Conservation (phyloP, 2,113 vertebrate species). For the Erythrocercus mccallii region DNA sequence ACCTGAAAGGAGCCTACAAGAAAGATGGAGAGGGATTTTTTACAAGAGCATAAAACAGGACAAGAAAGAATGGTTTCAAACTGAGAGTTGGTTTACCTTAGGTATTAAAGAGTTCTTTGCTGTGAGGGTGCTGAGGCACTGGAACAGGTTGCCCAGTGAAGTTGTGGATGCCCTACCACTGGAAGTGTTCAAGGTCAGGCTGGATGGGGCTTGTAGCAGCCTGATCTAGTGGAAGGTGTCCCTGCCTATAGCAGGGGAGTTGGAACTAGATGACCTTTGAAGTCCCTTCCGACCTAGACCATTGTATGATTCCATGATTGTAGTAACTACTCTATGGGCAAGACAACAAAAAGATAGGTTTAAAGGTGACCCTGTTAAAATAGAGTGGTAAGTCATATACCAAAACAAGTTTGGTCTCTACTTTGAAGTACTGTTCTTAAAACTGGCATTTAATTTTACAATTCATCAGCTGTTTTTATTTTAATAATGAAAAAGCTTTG, state of each 20-base stretch:
- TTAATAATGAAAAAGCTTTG: neutral
- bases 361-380: neutral
- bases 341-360: neutral
- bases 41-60: neutral
- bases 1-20: neutral
- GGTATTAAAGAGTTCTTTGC: neutral
- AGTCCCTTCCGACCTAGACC: neutral
- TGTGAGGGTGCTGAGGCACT: neutral
- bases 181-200: neutral
- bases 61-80: neutral
- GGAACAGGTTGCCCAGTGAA: neutral
- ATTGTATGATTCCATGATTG: neutral
- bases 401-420: neutral
- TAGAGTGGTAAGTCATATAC: neutral
- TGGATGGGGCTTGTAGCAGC: neutral
- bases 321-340: neutral
- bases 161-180: neutral
- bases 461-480: neutral
- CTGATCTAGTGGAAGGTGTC: neutral
- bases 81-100: neutral
- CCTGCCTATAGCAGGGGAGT: too few species aligned
- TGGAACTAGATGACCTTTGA: neutral
- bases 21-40: neutral
- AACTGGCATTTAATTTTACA: conserved; percentile 37
- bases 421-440: conserved; percentile 39